Base-by-base conservation (phyloP, 2,888 invertebrate genomes). In the Nudaria mundana region DNA sequence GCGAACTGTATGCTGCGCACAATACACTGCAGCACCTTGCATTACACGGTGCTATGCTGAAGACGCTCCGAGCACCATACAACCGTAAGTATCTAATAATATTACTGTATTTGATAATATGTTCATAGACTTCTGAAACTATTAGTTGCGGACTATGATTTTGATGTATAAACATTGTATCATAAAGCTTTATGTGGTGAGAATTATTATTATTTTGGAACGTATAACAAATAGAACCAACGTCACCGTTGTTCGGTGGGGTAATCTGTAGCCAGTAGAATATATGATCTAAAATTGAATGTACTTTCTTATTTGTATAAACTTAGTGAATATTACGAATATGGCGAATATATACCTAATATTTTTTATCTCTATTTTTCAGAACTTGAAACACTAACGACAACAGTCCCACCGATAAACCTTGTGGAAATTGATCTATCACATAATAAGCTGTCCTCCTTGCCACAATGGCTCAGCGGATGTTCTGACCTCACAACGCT, bases 351-450 rank as follows among this genome's bases (percentile, higher is more conserved):
- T n/a, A n/a, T n/a, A n/a, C n/a, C n/a, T n/a, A n/a, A n/a, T n/a
- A n/a, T n/a, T n/a, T n/a, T n/a, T n/a, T n/a, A n/a, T 2, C 8
- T n/a, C 0, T 1, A 13, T 28, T 14, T 91, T 91, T 37, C 85
- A 95, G 95, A 92, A 79, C 79, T 96, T 45, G 93, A 93, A 62
- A 93, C 91, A 51, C 81, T 96, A 25, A 91, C 91, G 3, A 91
- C 94, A 6, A 90, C 91, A 34, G 93, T 94, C 13, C 90, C 92
- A 34, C 96, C 96, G 14, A 85, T 90, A 16, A 92, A 93, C 68
- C 81, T 96, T 31, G 91, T 92, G 52, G 94, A 95, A 70, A 89
- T 96, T 30, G 94, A 96, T 66, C 92, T 96, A 7, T 95, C 95
- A 5, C 93, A 94, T 71, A 96, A 96, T 66, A 92, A 93, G 60